Conservation (phyloP, 2,113 vertebrate species). For the Chaetura pelagica region DNA sequence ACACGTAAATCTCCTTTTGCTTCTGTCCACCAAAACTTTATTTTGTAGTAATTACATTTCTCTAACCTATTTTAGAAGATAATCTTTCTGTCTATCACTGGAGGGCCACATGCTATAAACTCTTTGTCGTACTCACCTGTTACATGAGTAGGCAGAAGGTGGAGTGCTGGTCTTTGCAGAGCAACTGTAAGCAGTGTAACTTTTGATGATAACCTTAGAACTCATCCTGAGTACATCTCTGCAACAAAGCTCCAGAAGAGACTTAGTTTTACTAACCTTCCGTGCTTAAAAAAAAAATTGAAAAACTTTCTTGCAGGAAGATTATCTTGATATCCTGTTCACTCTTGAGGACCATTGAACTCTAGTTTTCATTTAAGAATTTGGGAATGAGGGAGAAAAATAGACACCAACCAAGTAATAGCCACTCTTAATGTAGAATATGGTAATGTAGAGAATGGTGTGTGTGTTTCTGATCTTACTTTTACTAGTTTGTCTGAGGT, state of each 20-base stretch:
- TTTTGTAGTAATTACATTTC: background rate
- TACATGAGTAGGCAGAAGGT: background rate
- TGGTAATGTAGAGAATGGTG: background rate
- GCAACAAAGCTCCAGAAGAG: background rate
- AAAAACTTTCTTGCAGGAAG: background rate
- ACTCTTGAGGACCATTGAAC: background rate
- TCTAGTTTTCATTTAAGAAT: background rate
- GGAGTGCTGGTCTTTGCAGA: background rate
- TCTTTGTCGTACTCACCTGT: background rate
- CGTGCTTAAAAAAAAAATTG: background rate
- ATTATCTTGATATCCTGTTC: background rate
- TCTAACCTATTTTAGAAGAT: background rate
- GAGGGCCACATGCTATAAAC: background rate
- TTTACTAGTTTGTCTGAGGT: background rate
- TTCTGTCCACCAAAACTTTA: background rate
- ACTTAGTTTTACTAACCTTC: background rate
- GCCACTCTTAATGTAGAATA: background rate
- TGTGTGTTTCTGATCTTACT: background rate
- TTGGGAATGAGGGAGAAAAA: background rate
- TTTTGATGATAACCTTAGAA: background rate
- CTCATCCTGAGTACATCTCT: background rate
- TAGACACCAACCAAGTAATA: background rate
- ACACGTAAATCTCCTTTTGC: background rate
- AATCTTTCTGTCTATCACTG: background rate
- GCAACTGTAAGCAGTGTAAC: background rate